A percentile compares a stretch with the other conserved stretches of the same genome.
Evolutionary conservation across 35 echinoderm and acorn worm species (phyloP).

Genomic region (Acanthaster planci): DNA sequence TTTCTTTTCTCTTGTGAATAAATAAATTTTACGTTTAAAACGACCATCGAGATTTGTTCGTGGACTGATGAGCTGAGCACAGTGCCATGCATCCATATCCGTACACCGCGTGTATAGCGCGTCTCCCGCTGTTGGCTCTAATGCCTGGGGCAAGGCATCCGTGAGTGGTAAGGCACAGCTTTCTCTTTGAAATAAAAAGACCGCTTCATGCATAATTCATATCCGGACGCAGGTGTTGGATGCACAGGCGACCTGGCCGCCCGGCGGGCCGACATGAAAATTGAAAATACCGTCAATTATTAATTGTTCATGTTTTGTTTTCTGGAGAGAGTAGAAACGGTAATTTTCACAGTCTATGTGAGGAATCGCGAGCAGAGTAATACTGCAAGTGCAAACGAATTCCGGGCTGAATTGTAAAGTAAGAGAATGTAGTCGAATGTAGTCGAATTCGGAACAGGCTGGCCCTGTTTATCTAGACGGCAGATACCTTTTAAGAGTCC

Average conservation of each 20-base stretch:
- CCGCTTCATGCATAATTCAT: slow-evolving; percentile 14
- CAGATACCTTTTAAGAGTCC: no score
- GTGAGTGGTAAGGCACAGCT: slow-evolving; percentile 24
- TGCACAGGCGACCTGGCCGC: not conserved
- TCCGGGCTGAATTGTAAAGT: no score
- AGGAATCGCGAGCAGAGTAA: no score
- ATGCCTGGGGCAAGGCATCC: slow-evolving; percentile 4
- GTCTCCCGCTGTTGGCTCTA: not conserved
- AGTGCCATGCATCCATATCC: not conserved
- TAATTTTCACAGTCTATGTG: not conserved
- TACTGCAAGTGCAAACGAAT: no score
- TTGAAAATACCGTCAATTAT: not conserved
- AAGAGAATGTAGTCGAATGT: no score
- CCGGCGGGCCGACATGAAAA: not conserved
- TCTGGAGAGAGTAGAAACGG: not conserved
- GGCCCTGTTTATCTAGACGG: no score
- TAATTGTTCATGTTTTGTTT: slow-evolving; percentile 8
- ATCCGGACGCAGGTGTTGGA: slow-evolving; percentile 13
- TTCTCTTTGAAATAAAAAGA: not conserved
- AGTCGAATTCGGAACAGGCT: no score
- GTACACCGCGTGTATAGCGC: not conserved
- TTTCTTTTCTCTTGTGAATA: no score
- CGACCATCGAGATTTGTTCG: no score
- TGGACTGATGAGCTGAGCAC: no score
- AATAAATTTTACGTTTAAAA: no score